A percentile compares a stretch with the other conserved stretches of the same genome.
Conservation (phyloP, 2,888 invertebrate genomes). For the Dolomedes plantarius region DNA sequence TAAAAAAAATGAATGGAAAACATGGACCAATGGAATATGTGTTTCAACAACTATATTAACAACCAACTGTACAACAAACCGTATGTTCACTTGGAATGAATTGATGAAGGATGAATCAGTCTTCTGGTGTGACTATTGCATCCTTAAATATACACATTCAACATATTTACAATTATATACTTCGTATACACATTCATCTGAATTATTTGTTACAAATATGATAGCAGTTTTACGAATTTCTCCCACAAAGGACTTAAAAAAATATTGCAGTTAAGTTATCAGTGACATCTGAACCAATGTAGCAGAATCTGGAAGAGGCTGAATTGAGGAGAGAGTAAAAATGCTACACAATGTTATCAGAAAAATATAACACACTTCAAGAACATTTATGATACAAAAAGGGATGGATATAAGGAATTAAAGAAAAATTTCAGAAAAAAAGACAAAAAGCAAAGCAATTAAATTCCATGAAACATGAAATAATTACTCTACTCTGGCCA, state of each 20-base stretch:
- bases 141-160: slow-evolving; percentile 1
- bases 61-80: slow-evolving; percentile 39
- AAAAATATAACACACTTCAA: too few relatives aligned
- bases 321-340: too few relatives aligned
- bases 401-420: too few relatives aligned
- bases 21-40: slow-evolving; percentile 23
- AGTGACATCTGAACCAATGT: too few relatives aligned
- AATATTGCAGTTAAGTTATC: background rate
- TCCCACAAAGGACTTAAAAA: background rate
- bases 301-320: too few relatives aligned
- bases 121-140: background rate
- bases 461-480: too few relatives aligned
- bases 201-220: background rate
- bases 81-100: slow-evolving; percentile 47
- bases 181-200: background rate
- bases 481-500: too few relatives aligned
- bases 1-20: slow-evolving; percentile 51
- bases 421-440: too few relatives aligned
- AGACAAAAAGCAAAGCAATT: too few relatives aligned
- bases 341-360: too few relatives aligned
- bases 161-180: background rate
- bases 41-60: slow-evolving; percentile 27
- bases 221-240: background rate
- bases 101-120: slow-evolving; percentile 8
- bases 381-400: too few relatives aligned